Percentiles rank a stretch among this genome's conserved stretches.
These are phyloP conservation scores for Rostratula benghalensis DNA, from an alignment of 2,113 vertebrate genomes.

Conservation along the genomic window DNA sequence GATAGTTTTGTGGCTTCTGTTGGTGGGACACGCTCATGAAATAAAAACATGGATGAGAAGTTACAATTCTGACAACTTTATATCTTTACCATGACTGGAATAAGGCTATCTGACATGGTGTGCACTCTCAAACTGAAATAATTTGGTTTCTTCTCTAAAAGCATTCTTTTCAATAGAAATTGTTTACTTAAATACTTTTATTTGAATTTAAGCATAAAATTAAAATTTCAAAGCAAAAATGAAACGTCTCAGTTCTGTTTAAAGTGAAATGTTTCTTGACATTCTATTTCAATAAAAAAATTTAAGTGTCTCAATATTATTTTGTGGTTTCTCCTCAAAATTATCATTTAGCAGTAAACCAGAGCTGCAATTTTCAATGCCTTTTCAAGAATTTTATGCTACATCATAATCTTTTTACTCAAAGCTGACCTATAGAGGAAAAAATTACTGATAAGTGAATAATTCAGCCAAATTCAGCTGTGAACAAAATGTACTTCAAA, in stretches of 20 bases:
- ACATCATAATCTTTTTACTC: conserved; percentile 39
- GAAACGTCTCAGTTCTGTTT: background rate
- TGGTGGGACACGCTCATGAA: background rate
- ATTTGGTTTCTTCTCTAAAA: background rate
- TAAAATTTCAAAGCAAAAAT: background rate
- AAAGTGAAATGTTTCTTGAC: background rate
- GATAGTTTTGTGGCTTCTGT: background rate
- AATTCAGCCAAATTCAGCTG: background rate
- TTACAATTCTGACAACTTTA: background rate
- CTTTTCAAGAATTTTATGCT: background rate
- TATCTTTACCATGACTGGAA: background rate
- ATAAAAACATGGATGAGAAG: background rate
- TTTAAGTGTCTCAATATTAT: background rate
- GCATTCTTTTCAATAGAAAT: background rate
- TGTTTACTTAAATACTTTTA: background rate
- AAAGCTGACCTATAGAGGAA: conserved; percentile 10
- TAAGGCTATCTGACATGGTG: background rate
- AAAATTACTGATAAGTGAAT: background rate
- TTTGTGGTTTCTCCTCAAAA: background rate
- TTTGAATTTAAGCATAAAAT: background rate
- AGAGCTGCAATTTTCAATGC: background rate
- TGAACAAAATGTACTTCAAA: background rate
- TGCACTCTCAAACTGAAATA: background rate
- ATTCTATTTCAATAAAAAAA: background rate
- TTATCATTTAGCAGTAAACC: background rate